phyloP scores from a whole-genome alignment of 2,888 invertebrate genomes.

The Hecatera dysodea region DNA sequence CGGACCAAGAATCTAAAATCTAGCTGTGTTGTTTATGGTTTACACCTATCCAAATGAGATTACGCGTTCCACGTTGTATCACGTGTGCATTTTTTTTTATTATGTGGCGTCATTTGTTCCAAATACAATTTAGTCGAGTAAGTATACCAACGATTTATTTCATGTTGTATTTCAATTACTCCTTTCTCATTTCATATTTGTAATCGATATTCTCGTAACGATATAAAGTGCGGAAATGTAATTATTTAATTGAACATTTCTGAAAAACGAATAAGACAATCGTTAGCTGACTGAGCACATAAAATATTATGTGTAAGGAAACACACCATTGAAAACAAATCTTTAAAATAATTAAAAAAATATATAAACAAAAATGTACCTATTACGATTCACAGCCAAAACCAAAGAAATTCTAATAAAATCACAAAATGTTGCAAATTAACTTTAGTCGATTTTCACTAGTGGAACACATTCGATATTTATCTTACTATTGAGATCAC shows the following conservation, averaged over 20 bases:
- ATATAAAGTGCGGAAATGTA: not conserved
- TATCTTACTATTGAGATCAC: not conserved
- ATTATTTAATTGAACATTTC: not conserved
- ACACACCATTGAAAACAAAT: not conserved
- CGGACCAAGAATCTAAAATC: too few relatives aligned
- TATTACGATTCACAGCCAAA: too few relatives aligned
- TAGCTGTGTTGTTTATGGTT: conserved; percentile 28
- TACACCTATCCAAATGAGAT: conserved; percentile 26
- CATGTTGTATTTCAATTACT: not conserved
- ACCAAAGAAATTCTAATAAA: too few relatives aligned
- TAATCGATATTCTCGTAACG: not conserved
- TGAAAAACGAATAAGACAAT: not conserved
- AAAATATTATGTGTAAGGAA: not conserved
- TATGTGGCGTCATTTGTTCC: conserved; percentile 11
- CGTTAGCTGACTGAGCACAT: not conserved
- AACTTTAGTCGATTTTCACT: conserved; percentile 48
- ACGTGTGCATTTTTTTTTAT: conserved; percentile 57
- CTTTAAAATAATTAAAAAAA: too few relatives aligned
- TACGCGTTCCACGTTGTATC: conserved; percentile 65
- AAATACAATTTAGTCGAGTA: conserved; percentile 29
- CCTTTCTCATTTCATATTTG: too few relatives aligned
- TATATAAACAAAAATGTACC: too few relatives aligned
- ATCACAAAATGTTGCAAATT: too few relatives aligned
- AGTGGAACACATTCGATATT: not conserved
- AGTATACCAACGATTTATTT: too few relatives aligned